A percentile compares a stretch with the other conserved stretches of the same genome.
phyloP scores from a whole-genome alignment of 2,797 vertebrate genomes.

The Orientallactaga sibirica region DNA sequence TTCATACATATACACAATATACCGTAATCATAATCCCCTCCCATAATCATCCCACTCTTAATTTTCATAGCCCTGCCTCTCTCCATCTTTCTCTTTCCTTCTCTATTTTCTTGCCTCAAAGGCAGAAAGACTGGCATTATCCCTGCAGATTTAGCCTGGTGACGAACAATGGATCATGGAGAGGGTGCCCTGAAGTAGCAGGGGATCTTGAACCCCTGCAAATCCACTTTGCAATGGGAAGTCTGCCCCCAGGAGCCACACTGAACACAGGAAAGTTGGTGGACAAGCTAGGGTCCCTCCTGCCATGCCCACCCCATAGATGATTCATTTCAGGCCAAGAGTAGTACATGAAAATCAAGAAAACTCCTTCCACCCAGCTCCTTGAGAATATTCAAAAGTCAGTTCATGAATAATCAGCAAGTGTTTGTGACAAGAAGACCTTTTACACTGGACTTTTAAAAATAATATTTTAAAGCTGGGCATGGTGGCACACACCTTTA shows the following conservation, averaged over 20 bases:
- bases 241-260: neutral
- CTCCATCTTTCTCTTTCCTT: slow-evolving; percentile 6
- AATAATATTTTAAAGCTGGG: too few species aligned
- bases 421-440: neutral
- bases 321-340: neutral
- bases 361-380: neutral
- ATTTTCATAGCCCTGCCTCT: neutral
- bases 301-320: neutral
- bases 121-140: neutral
- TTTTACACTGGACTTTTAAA: neutral
- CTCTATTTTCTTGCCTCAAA: slow-evolving; percentile 87
- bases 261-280: neutral
- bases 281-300: neutral
- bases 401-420: neutral
- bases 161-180: neutral
- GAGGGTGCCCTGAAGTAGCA: neutral
- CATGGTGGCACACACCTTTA: too few species aligned
- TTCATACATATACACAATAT: too few species aligned
- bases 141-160: neutral
- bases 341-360: neutral
- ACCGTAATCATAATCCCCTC: too few species aligned
- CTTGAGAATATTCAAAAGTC: neutral
- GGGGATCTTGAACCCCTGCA: neutral
- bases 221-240: neutral
- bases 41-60: neutral